A percentile compares a stretch with the other conserved stretches of the same genome.
phyloP scores from a whole-genome alignment of 2,888 invertebrate species.

The Muscina levida region DNA sequence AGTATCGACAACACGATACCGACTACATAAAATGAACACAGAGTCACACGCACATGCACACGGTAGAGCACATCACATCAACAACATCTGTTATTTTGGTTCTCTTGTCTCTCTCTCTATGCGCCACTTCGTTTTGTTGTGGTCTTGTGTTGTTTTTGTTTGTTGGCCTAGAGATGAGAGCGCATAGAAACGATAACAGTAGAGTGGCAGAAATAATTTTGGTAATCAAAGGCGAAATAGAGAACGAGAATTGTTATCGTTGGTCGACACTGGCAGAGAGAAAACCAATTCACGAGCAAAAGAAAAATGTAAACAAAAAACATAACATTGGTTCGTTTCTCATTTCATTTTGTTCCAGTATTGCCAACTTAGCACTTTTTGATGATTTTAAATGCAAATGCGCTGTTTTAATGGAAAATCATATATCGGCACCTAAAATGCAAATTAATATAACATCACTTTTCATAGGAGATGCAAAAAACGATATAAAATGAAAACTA shows the following conservation, averaged over 20 bases:
- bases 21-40: slow-evolving; percentile 5
- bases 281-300: too few relatives aligned
- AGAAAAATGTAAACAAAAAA: slow-evolving; percentile 33
- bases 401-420: too few relatives aligned
- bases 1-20: not conserved
- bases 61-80: not conserved
- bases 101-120: not conserved
- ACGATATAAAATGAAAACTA: too few relatives aligned
- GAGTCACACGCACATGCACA: slow-evolving; percentile 25
- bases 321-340: not conserved
- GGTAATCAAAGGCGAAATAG: not conserved
- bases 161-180: not conserved
- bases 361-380: too few relatives aligned
- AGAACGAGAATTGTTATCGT: not conserved
- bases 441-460: too few relatives aligned
- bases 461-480: too few relatives aligned
- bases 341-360: not conserved
- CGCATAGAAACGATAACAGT: not conserved
- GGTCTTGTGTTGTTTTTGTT: too few relatives aligned
- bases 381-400: too few relatives aligned
- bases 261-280: too few relatives aligned
- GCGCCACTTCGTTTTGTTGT: slow-evolving; percentile 16
- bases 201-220: not conserved
- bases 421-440: too few relatives aligned
- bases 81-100: slow-evolving; percentile 14